phyloP scores from a whole-genome alignment of 2,888 invertebrate genomes.

The Spodoptera picta region DNA sequence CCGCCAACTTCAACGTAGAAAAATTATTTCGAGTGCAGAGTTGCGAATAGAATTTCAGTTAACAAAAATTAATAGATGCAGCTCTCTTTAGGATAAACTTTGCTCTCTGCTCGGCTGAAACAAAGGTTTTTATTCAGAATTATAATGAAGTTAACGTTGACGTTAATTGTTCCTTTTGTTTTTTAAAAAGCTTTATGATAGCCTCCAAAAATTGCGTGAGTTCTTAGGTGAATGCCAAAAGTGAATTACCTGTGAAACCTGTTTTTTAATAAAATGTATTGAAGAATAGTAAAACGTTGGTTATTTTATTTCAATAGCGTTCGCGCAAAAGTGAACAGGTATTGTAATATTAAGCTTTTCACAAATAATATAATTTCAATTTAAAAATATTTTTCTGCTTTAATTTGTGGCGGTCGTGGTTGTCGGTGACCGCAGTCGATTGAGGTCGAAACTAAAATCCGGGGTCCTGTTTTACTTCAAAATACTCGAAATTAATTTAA shows the following conservation, averaged over 20 bases:
- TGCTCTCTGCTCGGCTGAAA: conserved; percentile 24
- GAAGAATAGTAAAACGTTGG: too few relatives aligned
- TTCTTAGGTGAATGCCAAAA: background rate
- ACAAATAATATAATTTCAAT: conserved; percentile 16
- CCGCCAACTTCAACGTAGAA: conserved; percentile 70
- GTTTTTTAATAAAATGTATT: conserved; percentile 1
- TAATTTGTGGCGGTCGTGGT: conserved; percentile 28
- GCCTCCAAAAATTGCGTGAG: conserved; percentile 8
- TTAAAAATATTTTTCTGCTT: conserved; percentile 13
- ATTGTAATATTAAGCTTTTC: conserved; percentile 1
- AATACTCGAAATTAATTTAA: conserved; percentile 37
- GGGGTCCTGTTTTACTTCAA: conserved; percentile 27
- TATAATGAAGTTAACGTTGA: conserved; percentile 23
- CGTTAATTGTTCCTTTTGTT: conserved; percentile 4
- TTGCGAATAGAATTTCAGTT: conserved; percentile 67
- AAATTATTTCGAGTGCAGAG: conserved; percentile 75
- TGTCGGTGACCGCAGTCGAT: conserved; percentile 23
- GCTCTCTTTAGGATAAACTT: conserved; percentile 35
- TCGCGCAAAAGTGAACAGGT: too few relatives aligned
- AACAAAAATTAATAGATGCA: conserved; percentile 59
- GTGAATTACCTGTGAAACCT: background rate
- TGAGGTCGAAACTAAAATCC: conserved; percentile 35
- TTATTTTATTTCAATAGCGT: too few relatives aligned
- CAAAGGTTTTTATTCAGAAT: conserved; percentile 35
- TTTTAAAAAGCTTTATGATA: conserved; percentile 7